Evolutionary conservation across 2,888 invertebrate species (phyloP).

Genomic region (Stegophylla sp.): DNA sequence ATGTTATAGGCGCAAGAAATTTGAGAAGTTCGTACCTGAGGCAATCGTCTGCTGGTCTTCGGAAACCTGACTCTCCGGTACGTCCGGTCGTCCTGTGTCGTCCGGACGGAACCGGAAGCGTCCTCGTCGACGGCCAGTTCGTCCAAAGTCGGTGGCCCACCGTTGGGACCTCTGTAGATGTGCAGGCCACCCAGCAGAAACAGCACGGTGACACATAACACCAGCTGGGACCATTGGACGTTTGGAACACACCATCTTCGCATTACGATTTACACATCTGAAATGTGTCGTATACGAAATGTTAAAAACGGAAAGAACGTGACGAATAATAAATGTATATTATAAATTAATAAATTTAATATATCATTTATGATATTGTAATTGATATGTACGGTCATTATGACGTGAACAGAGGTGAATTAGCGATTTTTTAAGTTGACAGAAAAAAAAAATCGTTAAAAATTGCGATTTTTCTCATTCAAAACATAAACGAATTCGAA

Average conservation of each 20-base stretch:
- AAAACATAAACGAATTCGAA: no score
- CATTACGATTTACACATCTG: constrained; percentile 56
- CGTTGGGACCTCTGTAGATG: constrained; percentile 49
- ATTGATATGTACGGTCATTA: no score
- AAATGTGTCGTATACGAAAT: not conserved
- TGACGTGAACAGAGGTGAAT: no score
- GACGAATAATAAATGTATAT: no score
- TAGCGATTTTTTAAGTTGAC: no score
- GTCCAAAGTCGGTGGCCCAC: constrained; percentile 28
- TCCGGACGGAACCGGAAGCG: constrained; percentile 13
- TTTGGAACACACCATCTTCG: constrained; percentile 58
- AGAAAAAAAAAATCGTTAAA: no score
- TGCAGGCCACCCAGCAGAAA: constrained; percentile 53
- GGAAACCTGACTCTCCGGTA: constrained; percentile 69
- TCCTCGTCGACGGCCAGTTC: constrained; percentile 45
- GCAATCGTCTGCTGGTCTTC: constrained; percentile 71
- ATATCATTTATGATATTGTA: no score
- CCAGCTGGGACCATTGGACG: constrained; percentile 57
- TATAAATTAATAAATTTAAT: no score
- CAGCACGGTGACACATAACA: constrained; percentile 39
- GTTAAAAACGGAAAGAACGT: not conserved
- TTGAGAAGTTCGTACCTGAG: no score
- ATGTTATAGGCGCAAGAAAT: no score
- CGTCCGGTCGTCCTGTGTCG: constrained; percentile 57
- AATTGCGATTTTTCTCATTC: no score